Percentiles rank a stretch among this genome's conserved stretches.
Evolutionary conservation across 2,797 vertebrate genomes (phyloP).

Genomic region (Halcyon smyrnensis): DNA sequence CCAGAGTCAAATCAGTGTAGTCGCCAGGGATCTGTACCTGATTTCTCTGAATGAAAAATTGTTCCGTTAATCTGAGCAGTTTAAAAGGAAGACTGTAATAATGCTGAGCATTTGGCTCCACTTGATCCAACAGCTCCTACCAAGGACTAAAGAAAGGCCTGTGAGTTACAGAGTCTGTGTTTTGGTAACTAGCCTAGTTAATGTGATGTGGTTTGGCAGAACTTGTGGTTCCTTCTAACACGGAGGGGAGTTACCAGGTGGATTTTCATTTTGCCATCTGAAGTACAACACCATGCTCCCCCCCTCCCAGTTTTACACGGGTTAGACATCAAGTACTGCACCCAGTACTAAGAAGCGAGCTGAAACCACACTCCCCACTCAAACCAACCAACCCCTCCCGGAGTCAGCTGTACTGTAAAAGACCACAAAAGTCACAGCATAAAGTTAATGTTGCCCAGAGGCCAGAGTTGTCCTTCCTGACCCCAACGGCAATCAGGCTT

Average conservation of each 20-base stretch:
- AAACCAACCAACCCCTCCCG: background rate
- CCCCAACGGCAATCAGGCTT: background rate
- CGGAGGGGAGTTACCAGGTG: background rate
- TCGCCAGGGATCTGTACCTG: background rate
- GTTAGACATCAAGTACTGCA: background rate
- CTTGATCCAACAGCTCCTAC: background rate
- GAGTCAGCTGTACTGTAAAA: background rate
- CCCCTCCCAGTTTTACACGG: background rate
- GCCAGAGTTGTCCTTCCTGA: background rate
- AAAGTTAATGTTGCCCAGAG: background rate
- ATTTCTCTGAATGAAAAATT: conserved; percentile 22
- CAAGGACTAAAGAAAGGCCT: background rate
- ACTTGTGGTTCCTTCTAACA: background rate
- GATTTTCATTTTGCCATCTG: background rate
- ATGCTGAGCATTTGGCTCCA: background rate
- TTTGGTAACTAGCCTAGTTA: background rate
- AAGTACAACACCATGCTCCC: background rate
- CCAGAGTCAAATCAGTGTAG: background rate
- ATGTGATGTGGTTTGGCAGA: background rate
- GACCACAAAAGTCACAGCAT: background rate
- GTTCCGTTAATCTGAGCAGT: background rate
- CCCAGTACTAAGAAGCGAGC: background rate
- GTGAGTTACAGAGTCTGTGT: background rate
- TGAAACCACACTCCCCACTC: background rate
- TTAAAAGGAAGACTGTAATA: background rate